Percentiles rank a stretch among this genome's conserved stretches.
Evolutionary conservation across 2,888 invertebrate genomes (phyloP).

Genomic region (Coremacera marginata): DNA sequence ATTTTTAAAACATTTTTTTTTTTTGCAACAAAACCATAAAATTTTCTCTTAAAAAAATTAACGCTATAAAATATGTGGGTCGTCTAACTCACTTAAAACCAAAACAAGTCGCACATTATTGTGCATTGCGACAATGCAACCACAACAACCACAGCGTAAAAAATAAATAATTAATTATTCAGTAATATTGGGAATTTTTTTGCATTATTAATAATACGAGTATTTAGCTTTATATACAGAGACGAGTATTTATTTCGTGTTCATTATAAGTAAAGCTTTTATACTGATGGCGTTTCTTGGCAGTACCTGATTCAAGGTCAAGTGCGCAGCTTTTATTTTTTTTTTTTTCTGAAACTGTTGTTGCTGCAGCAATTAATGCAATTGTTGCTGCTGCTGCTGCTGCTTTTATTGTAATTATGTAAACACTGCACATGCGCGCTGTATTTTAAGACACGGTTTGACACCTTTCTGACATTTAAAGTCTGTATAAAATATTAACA

Average conservation of each 20-base stretch:
- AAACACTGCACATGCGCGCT: conserved; percentile 16
- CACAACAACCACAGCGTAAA: background rate
- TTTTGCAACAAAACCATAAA: background rate
- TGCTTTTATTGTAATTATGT: background rate
- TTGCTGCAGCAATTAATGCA: background rate
- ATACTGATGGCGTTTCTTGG: background rate
- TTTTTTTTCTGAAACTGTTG: background rate
- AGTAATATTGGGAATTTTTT: no score
- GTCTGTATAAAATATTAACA: background rate
- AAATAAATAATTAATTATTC: background rate
- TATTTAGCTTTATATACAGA: no score
- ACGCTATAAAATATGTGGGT: background rate
- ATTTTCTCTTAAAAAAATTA: background rate
- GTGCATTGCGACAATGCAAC: background rate
- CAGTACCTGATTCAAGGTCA: conserved; percentile 20
- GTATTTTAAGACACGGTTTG: background rate
- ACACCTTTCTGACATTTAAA: conserved; percentile 7
- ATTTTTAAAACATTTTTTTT: background rate
- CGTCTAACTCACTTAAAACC: background rate
- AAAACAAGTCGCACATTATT: background rate
- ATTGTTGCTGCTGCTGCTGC: background rate
- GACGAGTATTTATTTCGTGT: background rate
- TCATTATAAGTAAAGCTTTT: background rate
- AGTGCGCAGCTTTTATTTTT: background rate
- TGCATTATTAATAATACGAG: no score